Base-by-base conservation (phyloP, 1,140 invertebrate species). In the Pararge aegeria region DNA sequence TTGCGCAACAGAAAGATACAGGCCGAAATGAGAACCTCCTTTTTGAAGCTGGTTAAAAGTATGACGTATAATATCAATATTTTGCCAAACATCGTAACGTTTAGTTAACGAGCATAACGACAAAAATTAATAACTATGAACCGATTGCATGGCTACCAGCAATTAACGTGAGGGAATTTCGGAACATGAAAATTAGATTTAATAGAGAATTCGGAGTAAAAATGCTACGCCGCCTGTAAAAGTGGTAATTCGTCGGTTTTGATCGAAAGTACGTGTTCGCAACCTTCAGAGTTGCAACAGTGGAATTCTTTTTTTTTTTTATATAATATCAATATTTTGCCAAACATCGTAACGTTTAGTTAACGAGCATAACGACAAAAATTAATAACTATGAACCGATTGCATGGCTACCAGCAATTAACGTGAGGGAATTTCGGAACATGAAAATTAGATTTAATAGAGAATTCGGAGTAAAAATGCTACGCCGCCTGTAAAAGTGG, bases 321-420 rank as follows among this genome's bases (percentile, higher is more conserved):
- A n/a, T n/a, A n/a, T n/a, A n/a, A n/a, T n/a, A 12, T 18, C n/a
- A 42, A 42, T 18, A 18, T 18, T 55, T 55, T 42, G 53, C 19
- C 15, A 34, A 44, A 46, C 44, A 24, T 19, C n/a, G 37, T 44
- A 29, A 55, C 51, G 53, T 57, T 56, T 29, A 49, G 51, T 48
- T 53, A 66, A 66, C 58, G 64, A 61, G 54, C 30, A 19, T 5
- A 58, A 58, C 37, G 59, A 55, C 54, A 53, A 57, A 56, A 55
- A 50, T 57, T 48, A 61, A 55, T 61, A 61, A 61, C 55, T 67
- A 55, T 67, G 51, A 44, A 49, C 49, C 34, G 34, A 56, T 69
- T 27, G 67, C 67, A 63, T 70, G 67, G 20, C 50, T 24, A 49
- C 1, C 2, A 42, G 54, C 67, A 62, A 70, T 70, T 70, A 70